Base-by-base conservation (phyloP, 2,113 vertebrate species). In the Macquaria ambigua region DNA sequence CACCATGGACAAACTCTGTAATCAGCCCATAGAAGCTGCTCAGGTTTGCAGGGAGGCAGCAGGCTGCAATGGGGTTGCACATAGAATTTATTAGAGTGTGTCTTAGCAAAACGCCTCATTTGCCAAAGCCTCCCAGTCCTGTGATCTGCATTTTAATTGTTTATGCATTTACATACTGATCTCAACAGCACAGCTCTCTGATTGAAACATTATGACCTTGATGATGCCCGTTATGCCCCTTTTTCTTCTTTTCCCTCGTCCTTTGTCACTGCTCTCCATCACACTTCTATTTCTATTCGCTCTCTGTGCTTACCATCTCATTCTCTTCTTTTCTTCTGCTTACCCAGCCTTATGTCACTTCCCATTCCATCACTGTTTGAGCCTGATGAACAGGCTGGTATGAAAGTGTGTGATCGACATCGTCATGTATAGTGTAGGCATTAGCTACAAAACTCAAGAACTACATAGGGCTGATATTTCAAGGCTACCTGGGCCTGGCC, bases 121-220 rank as follows among this genome's bases (percentile, higher is more conserved):
- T 92, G 84, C 86, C 80, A 87, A 90, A 92, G 75, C 81, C 81
- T 84, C 67, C 31, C 20, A 21, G 31, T 74, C 73, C 77, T 88
- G 84, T 89, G 89, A 92, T 92, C 91, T 86, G 89, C 84, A 92
- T 92, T 81, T 87, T 78, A 90, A 91, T 89, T 79, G 83, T 88
- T 76, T 82, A 37, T 82, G 58, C 52, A 46, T 92, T 91, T 85
- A 85, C 71, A 83, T 88, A 58, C 77, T 68, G 63, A 87, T 92
- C 79, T 88, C 56, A 43, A 64, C 34, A 72, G 62, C 43, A 5
- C 50, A 74, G 23, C 55, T 72, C 66, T 73, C 66, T 74, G 56
- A 89, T 73, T 76, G 81, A 81, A 81, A 75, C 74, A 69, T 72
- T 59, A 71, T 25, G 85, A 93, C 85, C 91, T 89, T 90, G 67